Evolutionary conservation across 1,140 invertebrate species (phyloP).

Genomic region (Pseudomyrmex pallidus): DNA sequence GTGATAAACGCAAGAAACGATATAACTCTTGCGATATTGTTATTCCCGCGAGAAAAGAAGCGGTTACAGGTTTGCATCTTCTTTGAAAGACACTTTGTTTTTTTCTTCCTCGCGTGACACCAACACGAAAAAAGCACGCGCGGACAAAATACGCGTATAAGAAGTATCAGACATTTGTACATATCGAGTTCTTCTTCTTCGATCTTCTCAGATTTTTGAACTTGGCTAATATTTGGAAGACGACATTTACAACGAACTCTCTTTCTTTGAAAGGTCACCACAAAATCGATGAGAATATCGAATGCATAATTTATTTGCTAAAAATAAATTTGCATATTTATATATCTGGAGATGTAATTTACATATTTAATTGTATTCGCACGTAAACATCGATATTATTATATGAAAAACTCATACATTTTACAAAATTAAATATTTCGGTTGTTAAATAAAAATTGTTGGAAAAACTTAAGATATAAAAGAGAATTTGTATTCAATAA

Average conservation of each 20-base stretch:
- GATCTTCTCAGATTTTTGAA: slow-evolving; percentile 16
- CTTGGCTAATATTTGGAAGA: neutral
- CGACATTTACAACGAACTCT: neutral
- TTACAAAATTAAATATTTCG: neutral
- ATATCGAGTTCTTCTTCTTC: neutral
- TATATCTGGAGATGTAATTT: neutral
- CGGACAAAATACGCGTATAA: neutral
- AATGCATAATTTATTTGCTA: slow-evolving; percentile 3
- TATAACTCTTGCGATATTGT: slow-evolving; percentile 6
- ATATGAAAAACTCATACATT: neutral
- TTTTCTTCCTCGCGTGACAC: neutral
- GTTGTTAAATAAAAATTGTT: too few species aligned
- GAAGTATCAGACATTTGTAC: too few species aligned
- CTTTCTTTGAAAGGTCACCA: slow-evolving; percentile 32
- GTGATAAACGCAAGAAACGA: neutral
- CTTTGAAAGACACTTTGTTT: neutral
- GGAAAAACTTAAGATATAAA: neutral
- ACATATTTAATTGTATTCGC: neutral
- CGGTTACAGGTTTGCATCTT: neutral
- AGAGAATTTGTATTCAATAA: neutral
- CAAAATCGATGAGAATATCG: slow-evolving; percentile 27
- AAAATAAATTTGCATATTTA: slow-evolving; percentile 20
- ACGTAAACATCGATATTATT: neutral
- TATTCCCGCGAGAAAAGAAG: neutral
- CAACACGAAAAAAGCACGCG: neutral